Base-by-base conservation (phyloP, 2,113 vertebrate genomes). In the Gymnocephalus cernua region DNA sequence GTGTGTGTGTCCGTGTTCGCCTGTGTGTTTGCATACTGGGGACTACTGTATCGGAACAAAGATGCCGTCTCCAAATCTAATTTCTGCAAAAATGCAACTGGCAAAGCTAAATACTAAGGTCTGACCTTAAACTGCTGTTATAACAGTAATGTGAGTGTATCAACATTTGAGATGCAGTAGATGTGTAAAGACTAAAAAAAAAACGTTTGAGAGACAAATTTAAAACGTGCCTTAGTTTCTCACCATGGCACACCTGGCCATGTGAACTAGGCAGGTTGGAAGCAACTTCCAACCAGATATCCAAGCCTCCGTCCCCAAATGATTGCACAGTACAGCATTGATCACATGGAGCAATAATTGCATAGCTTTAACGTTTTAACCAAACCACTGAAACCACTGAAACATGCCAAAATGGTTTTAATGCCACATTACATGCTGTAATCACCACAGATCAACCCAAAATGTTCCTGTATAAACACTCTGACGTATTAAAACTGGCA, bases 121-220 rank as follows among this genome's bases (percentile, higher is more conserved):
- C 41, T 6, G 23, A 38, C 71, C 19, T 53, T 76, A 53, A 80
- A 65, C 80, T 45, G n/a, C 25, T 75, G 29, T 65, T 45, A 23
- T 58, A 23, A 54, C 11, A 0, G 11, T 53, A 64, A 65, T 58
- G 51, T 48, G 38, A 50, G 51, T 54, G 53, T 47, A 62, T 61
- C 25, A 76, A 29, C 50, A 51, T 74, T 62, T 61, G 1, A 58
- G 53, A 70, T 59, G 15, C 23, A 15, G 18, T 25, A 29, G n/a
- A 11, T 53, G 32, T 29, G 18, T 44, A 19, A 66, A 59, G 35
- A 32, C 23, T 16, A 5, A 18, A 66, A 21, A 74, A 14, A 57
- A 57, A 27, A 2, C 4, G 29, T 19, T 62, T 15, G 19, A 25
- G 54, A 4, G 4, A 54, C 2, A 12, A 32, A 44, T 45, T 23